Conservation (phyloP, 2,888 invertebrate species). For the Elgonia sp. region DNA sequence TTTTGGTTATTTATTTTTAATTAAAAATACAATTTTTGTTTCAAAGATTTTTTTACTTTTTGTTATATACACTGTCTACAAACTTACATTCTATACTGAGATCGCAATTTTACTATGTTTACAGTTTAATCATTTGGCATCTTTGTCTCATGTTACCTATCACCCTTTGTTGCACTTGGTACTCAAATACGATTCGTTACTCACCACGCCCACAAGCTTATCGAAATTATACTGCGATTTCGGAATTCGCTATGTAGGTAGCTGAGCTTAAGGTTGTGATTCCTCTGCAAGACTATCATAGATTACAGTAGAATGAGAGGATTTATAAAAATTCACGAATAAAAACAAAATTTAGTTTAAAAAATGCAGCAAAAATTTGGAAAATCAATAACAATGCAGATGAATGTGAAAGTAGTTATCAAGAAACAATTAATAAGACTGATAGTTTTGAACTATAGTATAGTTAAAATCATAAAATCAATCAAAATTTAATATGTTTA, state of each 20-base stretch:
- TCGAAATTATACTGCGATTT: constrained; percentile 38
- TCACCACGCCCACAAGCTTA: constrained; percentile 33
- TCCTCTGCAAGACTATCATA: not conserved
- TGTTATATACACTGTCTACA: no score
- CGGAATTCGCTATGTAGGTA: constrained; percentile 31
- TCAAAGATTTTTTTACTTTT: no score
- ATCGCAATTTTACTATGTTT: not conserved
- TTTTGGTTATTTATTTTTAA: no score
- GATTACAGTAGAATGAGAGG: not conserved
- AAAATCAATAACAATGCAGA: no score
- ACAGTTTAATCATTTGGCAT: constrained; percentile 18
- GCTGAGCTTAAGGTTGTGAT: constrained; percentile 28
- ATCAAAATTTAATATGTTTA: no score
- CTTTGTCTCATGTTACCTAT: constrained; percentile 4
- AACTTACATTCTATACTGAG: not conserved
- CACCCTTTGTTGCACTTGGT: constrained; percentile 16
- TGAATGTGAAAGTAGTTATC: no score
- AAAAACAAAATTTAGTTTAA: not conserved
- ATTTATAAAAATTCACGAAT: not conserved
- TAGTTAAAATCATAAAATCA: no score
- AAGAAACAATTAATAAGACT: no score
- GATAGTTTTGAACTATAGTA: no score
- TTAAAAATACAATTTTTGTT: no score
- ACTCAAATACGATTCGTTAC: constrained; percentile 34
- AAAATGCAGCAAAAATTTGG: no score